Evolutionary conservation across 64 coral and sea anemone genomes (phyloP).

Genomic region (Exaiptasia diaphana): DNA sequence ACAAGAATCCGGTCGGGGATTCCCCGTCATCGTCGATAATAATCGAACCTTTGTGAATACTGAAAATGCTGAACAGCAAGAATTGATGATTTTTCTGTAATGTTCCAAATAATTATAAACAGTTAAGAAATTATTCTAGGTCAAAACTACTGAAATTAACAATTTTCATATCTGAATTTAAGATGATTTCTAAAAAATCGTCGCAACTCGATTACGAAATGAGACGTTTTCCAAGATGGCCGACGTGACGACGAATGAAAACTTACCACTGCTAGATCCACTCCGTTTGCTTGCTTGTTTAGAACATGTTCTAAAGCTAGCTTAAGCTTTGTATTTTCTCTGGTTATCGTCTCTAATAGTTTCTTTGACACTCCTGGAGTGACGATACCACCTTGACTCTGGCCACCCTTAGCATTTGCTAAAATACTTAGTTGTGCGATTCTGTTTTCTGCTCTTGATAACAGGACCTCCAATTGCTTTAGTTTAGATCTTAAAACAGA

Average conservation of each 20-base stretch:
- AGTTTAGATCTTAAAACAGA: constrained; percentile 25
- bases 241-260: not conserved
- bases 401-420: not conserved
- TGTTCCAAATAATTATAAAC: too few species aligned
- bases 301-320: constrained; percentile 71
- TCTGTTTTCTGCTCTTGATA: constrained; percentile 85
- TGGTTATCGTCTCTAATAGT: constrained; percentile 66
- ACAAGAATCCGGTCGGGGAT: not conserved
- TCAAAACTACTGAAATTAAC: too few species aligned
- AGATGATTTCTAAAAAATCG: too few species aligned
- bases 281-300: constrained; percentile 41
- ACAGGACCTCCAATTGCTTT: constrained; percentile 44
- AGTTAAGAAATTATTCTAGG: too few species aligned
- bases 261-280: constrained; percentile 82
- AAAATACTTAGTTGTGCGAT: constrained; percentile 65
- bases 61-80: too few species aligned
- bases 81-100: too few species aligned
- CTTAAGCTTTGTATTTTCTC: constrained; percentile 78
- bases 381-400: constrained; percentile 31
- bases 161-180: too few species aligned
- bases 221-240: constrained; percentile 5
- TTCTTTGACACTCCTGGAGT: constrained; percentile 85
- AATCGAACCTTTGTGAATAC: too few species aligned
- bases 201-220: too few species aligned
- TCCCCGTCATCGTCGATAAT: not conserved